Percentiles rank a stretch among this genome's conserved stretches.
phyloP scores from a whole-genome alignment of 2,113 vertebrate genomes.

The Siphamia tubifer region DNA sequence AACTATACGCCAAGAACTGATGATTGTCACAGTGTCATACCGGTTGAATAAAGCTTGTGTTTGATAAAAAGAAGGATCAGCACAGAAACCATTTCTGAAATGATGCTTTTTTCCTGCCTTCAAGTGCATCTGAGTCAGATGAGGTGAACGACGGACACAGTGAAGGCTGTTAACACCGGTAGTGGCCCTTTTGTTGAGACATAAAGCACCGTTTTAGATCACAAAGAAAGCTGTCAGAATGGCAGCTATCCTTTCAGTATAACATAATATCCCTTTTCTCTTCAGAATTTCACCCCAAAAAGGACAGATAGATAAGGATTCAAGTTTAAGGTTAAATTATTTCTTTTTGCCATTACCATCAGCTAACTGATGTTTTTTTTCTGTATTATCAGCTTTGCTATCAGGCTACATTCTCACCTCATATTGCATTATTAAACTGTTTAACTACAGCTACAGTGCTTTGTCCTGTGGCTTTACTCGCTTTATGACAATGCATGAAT shows the following conservation, averaged over 20 bases:
- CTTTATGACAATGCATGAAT: slow-evolving; percentile 8
- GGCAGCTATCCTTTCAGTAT: slow-evolving; percentile 12
- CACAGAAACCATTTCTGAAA: not conserved
- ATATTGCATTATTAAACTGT: not conserved
- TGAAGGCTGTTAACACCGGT: not conserved
- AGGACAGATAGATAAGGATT: slow-evolving; percentile 10
- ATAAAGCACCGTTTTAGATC: slow-evolving; percentile 13
- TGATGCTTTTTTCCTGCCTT: not conserved
- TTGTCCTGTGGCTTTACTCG: not conserved
- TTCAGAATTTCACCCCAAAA: not conserved
- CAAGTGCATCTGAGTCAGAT: not conserved
- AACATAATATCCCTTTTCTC: not conserved
- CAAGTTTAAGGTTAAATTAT: not conserved
- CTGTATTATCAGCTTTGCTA: not conserved
- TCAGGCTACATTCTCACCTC: not conserved
- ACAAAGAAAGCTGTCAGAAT: slow-evolving; percentile 11
- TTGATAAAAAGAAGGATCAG: not conserved
- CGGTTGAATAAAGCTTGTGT: not conserved
- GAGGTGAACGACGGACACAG: not conserved
- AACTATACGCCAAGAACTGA: too few relatives aligned
- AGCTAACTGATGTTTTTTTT: not conserved
- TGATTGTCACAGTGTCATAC: too few relatives aligned
- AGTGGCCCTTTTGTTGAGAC: slow-evolving; percentile 7
- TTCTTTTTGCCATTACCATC: not conserved
- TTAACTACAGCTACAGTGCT: not conserved